Base-by-base conservation (phyloP, 2,113 vertebrate genomes). In the Nycticryphes semicollaris region DNA sequence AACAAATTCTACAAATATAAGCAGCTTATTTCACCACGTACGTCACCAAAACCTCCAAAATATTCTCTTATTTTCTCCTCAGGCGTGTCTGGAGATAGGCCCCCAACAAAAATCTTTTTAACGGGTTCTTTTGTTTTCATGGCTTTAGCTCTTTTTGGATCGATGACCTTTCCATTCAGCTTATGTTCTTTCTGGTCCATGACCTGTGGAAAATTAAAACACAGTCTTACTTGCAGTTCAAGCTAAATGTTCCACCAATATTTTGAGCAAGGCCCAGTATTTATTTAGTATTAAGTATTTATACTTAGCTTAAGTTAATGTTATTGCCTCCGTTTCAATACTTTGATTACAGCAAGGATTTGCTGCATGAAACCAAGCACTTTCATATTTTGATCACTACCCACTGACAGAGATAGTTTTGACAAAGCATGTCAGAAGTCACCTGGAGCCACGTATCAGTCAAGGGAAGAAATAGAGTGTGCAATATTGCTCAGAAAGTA, bases 81-180 rank as follows among this genome's bases (percentile, higher is more conserved):
- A 19, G 99, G 99, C 18, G 99, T 99, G 97, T 99, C 99, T 92
- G 99, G 99, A 97, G 99, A 99, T 94, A 99, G 98, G 43, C 99
- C 99, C 33, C 99, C 99, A 60, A 99, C 99, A 98, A 99, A 99
- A 96, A 99, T 99, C 98, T 99, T 99, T 98, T 99, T 99, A 67
- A 99, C 98, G 0, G 99, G 99, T 93, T 99, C 99, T 98, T 99
- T 99, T 96, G 98, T 99, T 98, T 99, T 99, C 99, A 99, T 99
- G 87, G 99, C 99, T 98, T 99, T 99, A 94, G 99, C 99, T 97
- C 99, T 99, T 98, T 99, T 99, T 56, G 99, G 99, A 97, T 99
- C 99, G 85, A 99, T 99, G 92, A 99, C 99, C 95, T 99, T 99
- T 67, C 99, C 99, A 89, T 99, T 99, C 93, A 99, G 98, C 97